phyloP scores from a whole-genome alignment of 2,113 vertebrate species.

The Oncorhynchus keta region DNA sequence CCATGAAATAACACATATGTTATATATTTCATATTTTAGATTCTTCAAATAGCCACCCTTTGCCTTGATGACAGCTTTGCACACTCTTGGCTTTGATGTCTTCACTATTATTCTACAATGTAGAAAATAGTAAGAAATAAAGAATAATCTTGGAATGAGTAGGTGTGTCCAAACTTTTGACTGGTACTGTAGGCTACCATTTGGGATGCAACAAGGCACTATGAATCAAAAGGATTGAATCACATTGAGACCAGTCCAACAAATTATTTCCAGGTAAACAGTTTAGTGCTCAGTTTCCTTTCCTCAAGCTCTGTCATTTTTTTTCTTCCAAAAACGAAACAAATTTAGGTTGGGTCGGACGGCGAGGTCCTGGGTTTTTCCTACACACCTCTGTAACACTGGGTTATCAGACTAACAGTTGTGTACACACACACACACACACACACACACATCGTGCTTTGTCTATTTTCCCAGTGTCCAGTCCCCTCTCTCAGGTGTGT shows the following conservation, averaged over 20 bases:
- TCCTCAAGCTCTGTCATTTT: neutral
- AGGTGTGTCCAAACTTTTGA: no score
- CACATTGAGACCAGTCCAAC: neutral
- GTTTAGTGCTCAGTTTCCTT: neutral
- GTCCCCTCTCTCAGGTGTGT: constrained; percentile 34
- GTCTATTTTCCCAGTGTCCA: constrained; percentile 18
- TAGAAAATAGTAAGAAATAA: no score
- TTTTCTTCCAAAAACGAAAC: neutral
- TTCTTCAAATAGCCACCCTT: no score
- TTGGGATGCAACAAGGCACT: neutral
- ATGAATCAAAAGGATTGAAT: neutral
- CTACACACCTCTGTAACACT: neutral
- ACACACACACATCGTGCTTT: neutral
- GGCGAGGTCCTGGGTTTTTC: neutral
- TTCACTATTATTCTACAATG: no score
- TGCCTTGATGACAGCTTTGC: no score
- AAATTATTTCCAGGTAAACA: neutral
- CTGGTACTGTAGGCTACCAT: no score
- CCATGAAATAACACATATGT: no score
- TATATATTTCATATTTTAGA: no score
- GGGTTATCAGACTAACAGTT: neutral
- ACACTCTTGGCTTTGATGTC: no score
- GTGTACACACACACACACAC: constrained; percentile 5
- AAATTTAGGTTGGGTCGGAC: neutral
- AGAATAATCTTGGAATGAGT: no score